Percentiles rank a stretch among this genome's conserved stretches.
phyloP scores from a whole-genome alignment of 2,113 vertebrate genomes.

The Gnathonemus longibarbis region DNA sequence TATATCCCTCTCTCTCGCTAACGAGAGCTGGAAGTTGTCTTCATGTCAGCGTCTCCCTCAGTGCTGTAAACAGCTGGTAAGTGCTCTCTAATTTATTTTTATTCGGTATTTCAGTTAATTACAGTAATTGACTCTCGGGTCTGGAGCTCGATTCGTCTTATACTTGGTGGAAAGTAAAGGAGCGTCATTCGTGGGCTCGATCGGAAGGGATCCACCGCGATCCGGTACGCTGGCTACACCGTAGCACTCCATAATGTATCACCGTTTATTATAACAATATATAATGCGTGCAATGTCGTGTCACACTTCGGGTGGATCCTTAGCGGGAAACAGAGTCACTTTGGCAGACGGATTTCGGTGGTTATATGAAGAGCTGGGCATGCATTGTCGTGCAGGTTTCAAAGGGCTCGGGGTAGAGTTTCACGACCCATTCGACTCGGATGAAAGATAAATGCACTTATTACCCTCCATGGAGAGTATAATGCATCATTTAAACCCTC shows the following conservation, averaged over 20 bases:
- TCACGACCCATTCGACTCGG: neutral
- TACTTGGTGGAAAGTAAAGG: neutral
- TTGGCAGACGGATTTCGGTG: neutral
- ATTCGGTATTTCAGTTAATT: neutral
- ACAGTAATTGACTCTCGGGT: neutral
- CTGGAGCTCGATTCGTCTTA: neutral
- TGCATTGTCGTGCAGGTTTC: slow-evolving; percentile 2
- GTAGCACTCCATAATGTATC: neutral
- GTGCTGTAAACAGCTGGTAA: slow-evolving; percentile 15
- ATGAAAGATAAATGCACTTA: neutral
- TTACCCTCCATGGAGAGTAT: neutral
- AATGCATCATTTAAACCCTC: neutral
- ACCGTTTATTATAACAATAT: neutral
- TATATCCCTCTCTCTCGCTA: neutral
- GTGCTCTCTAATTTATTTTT: neutral
- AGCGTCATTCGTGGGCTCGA: neutral
- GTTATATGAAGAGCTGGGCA: neutral
- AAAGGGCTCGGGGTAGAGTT: neutral
- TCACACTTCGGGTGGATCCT: neutral
- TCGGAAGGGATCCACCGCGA: neutral
- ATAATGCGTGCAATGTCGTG: neutral
- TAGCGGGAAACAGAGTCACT: neutral
- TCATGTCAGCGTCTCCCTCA: neutral
- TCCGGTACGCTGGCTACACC: neutral
- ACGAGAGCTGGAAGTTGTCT: slow-evolving; percentile 8